Evolutionary conservation across 1,140 invertebrate species (phyloP).

Genomic region (Ganaspis sp.): DNA sequence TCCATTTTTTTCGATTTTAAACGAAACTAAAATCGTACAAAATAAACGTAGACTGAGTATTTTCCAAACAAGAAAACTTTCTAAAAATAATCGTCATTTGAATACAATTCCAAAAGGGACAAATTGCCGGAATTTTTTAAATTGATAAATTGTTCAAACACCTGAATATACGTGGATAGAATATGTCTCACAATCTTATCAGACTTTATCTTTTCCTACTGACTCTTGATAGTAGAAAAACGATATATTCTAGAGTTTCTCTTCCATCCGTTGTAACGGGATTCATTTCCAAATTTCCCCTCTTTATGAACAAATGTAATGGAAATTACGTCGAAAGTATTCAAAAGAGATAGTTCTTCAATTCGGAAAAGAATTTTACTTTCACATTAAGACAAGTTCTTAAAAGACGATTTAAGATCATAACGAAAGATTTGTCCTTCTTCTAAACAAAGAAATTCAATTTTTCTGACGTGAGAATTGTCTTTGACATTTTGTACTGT

Average conservation of each 20-base stretch:
- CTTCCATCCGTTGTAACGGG: background rate
- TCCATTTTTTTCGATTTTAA: too few relatives aligned
- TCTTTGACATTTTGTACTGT: background rate
- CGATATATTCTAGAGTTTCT: slow-evolving; percentile 15
- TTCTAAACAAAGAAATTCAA: too few relatives aligned
- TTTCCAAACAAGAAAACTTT: too few relatives aligned
- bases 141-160: background rate
- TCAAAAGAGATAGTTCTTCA: too few relatives aligned
- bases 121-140: background rate
- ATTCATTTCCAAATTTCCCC: background rate
- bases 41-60: too few relatives aligned
- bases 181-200: slow-evolving; percentile 62
- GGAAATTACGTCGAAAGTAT: too few relatives aligned
- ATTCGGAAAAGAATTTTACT: too few relatives aligned
- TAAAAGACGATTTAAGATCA: background rate
- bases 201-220: slow-evolving; percentile 55
- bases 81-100: background rate
- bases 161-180: slow-evolving; percentile 17
- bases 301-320: too few relatives aligned
- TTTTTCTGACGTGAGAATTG: too few relatives aligned
- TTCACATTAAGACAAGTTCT: too few relatives aligned
- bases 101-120: background rate
- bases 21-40: too few relatives aligned
- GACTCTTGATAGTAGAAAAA: slow-evolving; percentile 44
- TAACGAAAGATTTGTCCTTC: background rate